Evolutionary conservation across 2,797 vertebrate genomes (phyloP).

Genomic region (Karalla daura): DNA sequence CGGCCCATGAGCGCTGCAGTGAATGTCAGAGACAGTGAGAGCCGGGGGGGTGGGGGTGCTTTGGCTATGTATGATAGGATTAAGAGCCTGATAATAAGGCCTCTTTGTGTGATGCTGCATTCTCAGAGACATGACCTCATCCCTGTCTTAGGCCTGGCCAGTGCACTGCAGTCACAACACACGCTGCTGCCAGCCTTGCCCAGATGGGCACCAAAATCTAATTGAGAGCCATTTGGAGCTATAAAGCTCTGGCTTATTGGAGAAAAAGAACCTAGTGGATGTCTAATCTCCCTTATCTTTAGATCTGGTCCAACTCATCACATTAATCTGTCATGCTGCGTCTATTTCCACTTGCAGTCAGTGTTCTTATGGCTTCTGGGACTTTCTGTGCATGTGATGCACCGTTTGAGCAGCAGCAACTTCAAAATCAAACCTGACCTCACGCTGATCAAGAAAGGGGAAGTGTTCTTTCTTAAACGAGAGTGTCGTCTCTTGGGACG

Average conservation of each 20-base stretch:
- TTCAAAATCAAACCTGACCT: slow-evolving; percentile 33
- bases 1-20: slow-evolving; percentile 55
- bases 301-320: slow-evolving; percentile 67
- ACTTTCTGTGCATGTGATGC: slow-evolving; percentile 27
- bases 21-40: slow-evolving; percentile 67
- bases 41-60: no score
- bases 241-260: slow-evolving; percentile 76
- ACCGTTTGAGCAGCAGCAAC: slow-evolving; percentile 18
- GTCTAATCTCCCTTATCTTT: slow-evolving; percentile 76
- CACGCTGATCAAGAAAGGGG: slow-evolving; percentile 11
- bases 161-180: slow-evolving; percentile 74
- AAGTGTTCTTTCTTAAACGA: slow-evolving; percentile 38
- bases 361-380: slow-evolving; percentile 38
- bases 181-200: slow-evolving; percentile 79
- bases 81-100: slow-evolving; percentile 81
- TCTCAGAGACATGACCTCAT: slow-evolving; percentile 88
- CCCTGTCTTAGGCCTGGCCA: slow-evolving; percentile 79
- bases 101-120: slow-evolving; percentile 82
- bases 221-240: slow-evolving; percentile 86
- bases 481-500: slow-evolving; percentile 25
- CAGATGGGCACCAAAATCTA: slow-evolving; percentile 86
- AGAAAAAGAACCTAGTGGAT: slow-evolving; percentile 72
- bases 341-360: slow-evolving; percentile 60
- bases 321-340: slow-evolving; percentile 69
- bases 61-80: slow-evolving; percentile 79